phyloP scores from a whole-genome alignment of 2,888 invertebrate species.

The Plagiodera versicolora region DNA sequence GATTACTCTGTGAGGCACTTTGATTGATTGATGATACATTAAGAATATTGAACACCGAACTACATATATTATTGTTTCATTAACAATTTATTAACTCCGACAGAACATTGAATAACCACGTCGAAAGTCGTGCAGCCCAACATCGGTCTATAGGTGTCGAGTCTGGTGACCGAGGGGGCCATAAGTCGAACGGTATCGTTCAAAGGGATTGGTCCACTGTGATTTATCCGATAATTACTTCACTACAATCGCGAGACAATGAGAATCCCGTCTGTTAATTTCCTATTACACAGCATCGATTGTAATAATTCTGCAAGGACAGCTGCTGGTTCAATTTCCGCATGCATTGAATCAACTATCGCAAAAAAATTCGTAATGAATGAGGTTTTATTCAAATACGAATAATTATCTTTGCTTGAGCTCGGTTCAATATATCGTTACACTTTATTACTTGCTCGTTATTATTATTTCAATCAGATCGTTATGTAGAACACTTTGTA shows the following conservation, averaged over 20 bases:
- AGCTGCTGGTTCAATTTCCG: conserved; percentile 17
- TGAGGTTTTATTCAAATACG: conserved; percentile 14
- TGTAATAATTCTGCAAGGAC: conserved; percentile 28
- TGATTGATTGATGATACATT: background rate
- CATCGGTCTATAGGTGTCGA: background rate
- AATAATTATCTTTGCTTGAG: background rate
- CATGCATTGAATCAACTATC: conserved; percentile 23
- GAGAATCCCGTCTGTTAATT: background rate
- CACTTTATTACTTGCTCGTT: too few species aligned
- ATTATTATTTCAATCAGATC: too few species aligned
- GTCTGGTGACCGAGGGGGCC: too few species aligned
- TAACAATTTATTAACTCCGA: background rate
- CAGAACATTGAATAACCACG: background rate
- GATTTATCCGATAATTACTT: too few species aligned
- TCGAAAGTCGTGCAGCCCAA: too few species aligned
- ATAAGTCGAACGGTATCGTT: too few species aligned
- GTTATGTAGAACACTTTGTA: too few species aligned
- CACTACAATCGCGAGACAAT: background rate
- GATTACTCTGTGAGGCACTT: background rate
- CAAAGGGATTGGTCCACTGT: too few species aligned
- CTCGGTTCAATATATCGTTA: too few species aligned
- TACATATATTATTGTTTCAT: background rate
- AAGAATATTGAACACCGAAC: background rate
- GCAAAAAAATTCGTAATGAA: conserved; percentile 25
- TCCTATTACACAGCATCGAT: background rate